These are phyloP conservation scores for Drosophila bipectinata DNA, from an alignment of 1,140 invertebrate species.

Conservation along the genomic window DNA sequence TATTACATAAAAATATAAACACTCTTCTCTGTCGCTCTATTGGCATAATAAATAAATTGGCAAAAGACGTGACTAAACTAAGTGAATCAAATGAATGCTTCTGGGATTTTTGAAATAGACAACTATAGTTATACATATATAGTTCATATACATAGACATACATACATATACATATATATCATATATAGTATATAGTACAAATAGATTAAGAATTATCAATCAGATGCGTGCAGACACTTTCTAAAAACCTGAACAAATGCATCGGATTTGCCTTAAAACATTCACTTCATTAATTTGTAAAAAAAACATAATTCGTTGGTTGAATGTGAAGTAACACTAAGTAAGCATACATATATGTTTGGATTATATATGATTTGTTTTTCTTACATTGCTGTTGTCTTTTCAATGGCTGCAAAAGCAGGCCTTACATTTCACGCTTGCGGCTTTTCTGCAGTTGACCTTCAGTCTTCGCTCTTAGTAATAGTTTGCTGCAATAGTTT, in stretches of 20 bases:
- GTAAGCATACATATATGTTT: slow-evolving; percentile 36
- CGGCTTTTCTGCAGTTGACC: slow-evolving; percentile 66
- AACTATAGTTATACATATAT: slow-evolving; percentile 16
- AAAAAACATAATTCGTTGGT: slow-evolving; percentile 41
- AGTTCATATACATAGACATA: slow-evolving; percentile 44
- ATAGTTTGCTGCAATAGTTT: slow-evolving; percentile 32
- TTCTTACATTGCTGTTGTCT: slow-evolving; percentile 66
- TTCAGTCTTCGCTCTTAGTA: slow-evolving; percentile 76
- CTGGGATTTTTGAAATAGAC: slow-evolving; percentile 42
- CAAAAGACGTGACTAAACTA: slow-evolving; percentile 27
- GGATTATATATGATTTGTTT: slow-evolving; percentile 42
- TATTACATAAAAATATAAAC: slow-evolving; percentile 49
- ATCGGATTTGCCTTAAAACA: slow-evolving; percentile 38
- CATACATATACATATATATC: slow-evolving; percentile 32
- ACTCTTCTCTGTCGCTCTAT: slow-evolving; percentile 11
- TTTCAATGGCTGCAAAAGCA: slow-evolving; percentile 67
- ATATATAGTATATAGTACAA: slow-evolving; percentile 40
- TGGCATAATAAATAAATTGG: slow-evolving; percentile 66
- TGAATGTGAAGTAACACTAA: slow-evolving; percentile 42
- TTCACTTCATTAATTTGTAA: slow-evolving; percentile 11
- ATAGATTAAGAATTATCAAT: slow-evolving; percentile 39
- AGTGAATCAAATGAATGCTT: slow-evolving; percentile 52
- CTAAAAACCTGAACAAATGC: slow-evolving; percentile 36
- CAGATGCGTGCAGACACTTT: slow-evolving; percentile 41
- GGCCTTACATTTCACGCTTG: slow-evolving; percentile 40